Conservation (phyloP, 92 coral and sea anemone species). For the Palythoa heliodiscus region DNA sequence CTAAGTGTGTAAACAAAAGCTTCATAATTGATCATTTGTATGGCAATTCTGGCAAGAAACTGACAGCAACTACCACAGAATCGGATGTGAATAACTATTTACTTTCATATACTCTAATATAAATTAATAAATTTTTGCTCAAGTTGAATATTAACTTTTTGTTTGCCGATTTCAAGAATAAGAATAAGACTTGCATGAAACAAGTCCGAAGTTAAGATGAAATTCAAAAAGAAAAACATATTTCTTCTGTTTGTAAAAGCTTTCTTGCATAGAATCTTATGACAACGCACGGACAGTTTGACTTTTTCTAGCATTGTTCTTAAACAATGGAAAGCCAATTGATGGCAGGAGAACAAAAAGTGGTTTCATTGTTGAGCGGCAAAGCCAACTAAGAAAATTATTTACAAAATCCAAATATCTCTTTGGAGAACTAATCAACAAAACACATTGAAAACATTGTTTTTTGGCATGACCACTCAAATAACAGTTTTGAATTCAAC, state of each 20-base stretch:
- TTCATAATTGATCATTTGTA: conserved; percentile 98
- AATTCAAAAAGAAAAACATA: conserved; percentile 78
- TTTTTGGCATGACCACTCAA: conserved; percentile 70
- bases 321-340: conserved; percentile 82
- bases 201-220: conserved; percentile 53
- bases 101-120: conserved; percentile 83
- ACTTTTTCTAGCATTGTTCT: conserved; percentile 73
- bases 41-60: conserved; percentile 92
- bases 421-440: conserved; percentile 89
- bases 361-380: conserved; percentile 69
- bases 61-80: conserved; percentile 80
- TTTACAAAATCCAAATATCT: conserved; percentile 90
- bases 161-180: conserved; percentile 53
- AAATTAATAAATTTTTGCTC: conserved; percentile 85
- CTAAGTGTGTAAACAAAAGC: conserved; percentile 86
- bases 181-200: conserved; percentile 40
- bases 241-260: conserved; percentile 70
- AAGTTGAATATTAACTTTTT: conserved; percentile 82
- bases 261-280: conserved; percentile 69
- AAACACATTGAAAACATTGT: conserved; percentile 71
- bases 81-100: conserved; percentile 83
- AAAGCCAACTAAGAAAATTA: conserved; percentile 82
- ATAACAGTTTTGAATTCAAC: conserved; percentile 78
- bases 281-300: conserved; percentile 85
- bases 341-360: conserved; percentile 74